These are phyloP conservation scores for Gonioctena quinquepunctata DNA, from an alignment of 1,140 invertebrate genomes.

Conservation along the genomic window DNA sequence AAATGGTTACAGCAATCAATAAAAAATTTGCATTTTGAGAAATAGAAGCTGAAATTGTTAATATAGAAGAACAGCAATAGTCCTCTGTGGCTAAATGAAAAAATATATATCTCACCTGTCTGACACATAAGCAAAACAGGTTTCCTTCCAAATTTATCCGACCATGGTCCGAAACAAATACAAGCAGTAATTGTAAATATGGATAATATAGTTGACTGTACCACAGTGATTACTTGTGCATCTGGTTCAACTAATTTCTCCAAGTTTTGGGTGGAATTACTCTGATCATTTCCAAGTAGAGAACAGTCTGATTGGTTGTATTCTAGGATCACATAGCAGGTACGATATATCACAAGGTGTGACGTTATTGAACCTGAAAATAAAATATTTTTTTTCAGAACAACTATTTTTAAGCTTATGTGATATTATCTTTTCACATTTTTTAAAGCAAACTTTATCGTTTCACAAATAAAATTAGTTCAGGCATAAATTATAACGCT, in stretches of 20 bases:
- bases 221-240: constrained; percentile 62
- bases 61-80: too few relatives aligned
- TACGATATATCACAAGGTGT: constrained; percentile 61
- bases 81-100: too few relatives aligned
- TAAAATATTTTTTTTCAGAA: too few relatives aligned
- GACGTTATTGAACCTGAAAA: too few relatives aligned
- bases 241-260: constrained; percentile 67
- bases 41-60: too few relatives aligned
- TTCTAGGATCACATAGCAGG: constrained; percentile 57
- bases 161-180: constrained; percentile 74
- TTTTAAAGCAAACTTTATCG: too few relatives aligned
- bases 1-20: too few relatives aligned
- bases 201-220: constrained; percentile 63
- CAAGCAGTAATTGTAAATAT: constrained; percentile 66
- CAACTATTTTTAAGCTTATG: too few relatives aligned
- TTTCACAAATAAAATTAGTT: too few relatives aligned
- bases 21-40: too few relatives aligned
- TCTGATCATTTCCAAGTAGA: constrained; percentile 58
- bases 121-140: constrained; percentile 64
- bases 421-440: too few relatives aligned
- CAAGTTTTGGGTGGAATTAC: constrained; percentile 58
- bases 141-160: constrained; percentile 73
- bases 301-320: constrained; percentile 60
- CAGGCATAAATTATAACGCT: too few relatives aligned
- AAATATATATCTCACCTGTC: constrained; percentile 61